Evolutionary conservation across 2,113 vertebrate genomes (phyloP).

Genomic region (Mugil cephalus): DNA sequence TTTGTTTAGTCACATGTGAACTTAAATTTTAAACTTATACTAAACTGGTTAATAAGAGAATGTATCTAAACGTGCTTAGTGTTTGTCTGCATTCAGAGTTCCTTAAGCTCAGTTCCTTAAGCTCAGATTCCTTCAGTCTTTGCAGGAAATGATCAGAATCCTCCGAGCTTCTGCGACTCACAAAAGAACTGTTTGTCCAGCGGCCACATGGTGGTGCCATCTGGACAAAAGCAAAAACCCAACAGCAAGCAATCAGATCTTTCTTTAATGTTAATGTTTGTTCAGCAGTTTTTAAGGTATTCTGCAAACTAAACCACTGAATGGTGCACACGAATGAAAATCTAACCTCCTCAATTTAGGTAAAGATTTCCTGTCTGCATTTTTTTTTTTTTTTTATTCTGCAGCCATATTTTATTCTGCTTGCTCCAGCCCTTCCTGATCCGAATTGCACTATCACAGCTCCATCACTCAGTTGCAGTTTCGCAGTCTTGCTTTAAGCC

Average conservation of each 20-base stretch:
- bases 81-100: neutral
- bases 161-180: neutral
- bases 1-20: neutral
- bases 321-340: neutral
- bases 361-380: neutral
- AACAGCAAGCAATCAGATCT: too few species aligned
- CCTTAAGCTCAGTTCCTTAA: neutral
- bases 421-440: neutral
- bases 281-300: neutral
- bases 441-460: conserved; percentile 4
- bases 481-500: neutral
- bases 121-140: too few species aligned
- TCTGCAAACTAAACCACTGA: too few species aligned
- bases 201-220: neutral
- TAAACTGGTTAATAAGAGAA: neutral
- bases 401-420: neutral
- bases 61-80: neutral
- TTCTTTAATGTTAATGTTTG: neutral
- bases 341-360: neutral
- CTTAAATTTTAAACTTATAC: too few species aligned
- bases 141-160: neutral
- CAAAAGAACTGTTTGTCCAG: neutral
- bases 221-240: neutral
- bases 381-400: too few species aligned
- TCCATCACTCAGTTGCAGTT: neutral